phyloP scores from a whole-genome alignment of 2,888 invertebrate species.

The Cheilosia impressa region DNA sequence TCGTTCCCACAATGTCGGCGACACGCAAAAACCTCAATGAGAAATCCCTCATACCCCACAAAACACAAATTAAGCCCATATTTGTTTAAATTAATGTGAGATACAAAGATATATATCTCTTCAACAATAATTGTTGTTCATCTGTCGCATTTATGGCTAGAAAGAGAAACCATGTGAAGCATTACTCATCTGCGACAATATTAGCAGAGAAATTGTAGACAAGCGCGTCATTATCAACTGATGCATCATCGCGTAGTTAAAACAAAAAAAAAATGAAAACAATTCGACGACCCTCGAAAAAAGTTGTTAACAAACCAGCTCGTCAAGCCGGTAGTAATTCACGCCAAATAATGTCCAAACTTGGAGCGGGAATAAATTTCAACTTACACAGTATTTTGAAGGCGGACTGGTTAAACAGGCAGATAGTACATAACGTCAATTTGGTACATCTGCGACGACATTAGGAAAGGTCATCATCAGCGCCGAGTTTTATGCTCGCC shows the following conservation, averaged over 20 bases:
- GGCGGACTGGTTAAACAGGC: conserved; percentile 41
- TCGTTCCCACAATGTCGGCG: conserved; percentile 9
- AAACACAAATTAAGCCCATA: conserved; percentile 26
- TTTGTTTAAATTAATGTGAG: conserved; percentile 48
- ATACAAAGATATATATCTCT: conserved; percentile 17
- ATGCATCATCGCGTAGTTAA: conserved; percentile 32
- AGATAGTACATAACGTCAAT: conserved; percentile 59
- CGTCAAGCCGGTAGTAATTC: conserved; percentile 54
- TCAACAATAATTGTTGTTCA: conserved; percentile 21
- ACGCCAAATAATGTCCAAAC: conserved; percentile 49
- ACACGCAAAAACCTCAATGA: conserved; percentile 20
- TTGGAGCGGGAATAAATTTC: conserved; percentile 50
- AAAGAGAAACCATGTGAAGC: conserved; percentile 9
- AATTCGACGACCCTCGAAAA: conserved; percentile 27
- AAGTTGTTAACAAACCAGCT: neutral
- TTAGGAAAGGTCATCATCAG: conserved; percentile 49
- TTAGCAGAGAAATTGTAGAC: conserved; percentile 20
- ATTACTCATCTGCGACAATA: conserved; percentile 49
- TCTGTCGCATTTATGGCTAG: conserved; percentile 25
- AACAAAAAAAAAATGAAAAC: conserved; percentile 30
- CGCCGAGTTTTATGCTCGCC: conserved; percentile 34
- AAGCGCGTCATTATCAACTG: conserved; percentile 17
- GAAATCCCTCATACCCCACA: neutral
- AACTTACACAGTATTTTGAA: conserved; percentile 42
- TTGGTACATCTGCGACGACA: conserved; percentile 47